Conservation (phyloP, 2,113 vertebrate species). For the Cercopithecus mona region DNA sequence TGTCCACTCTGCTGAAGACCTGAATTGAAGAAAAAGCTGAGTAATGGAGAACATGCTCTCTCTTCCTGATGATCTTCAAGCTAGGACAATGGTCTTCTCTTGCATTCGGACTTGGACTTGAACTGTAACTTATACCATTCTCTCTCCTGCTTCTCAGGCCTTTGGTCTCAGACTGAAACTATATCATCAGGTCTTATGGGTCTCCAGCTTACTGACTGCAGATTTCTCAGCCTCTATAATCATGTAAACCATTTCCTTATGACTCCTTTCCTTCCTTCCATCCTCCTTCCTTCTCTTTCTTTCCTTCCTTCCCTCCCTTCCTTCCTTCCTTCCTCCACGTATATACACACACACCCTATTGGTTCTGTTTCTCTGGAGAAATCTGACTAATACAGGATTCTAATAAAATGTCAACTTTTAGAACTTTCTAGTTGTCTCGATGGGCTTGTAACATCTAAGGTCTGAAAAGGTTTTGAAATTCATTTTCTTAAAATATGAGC, state of each 20-base stretch:
- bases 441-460: background rate
- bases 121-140: background rate
- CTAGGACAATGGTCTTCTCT: background rate
- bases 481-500: slow-evolving; percentile 8
- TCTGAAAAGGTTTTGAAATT: background rate
- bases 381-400: background rate
- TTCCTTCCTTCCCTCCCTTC: too few species aligned
- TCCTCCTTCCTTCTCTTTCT: too few species aligned
- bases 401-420: background rate
- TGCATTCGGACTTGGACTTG: background rate
- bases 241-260: background rate
- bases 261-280: background rate
- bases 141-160: too few species aligned
- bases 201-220: background rate
- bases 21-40: background rate
- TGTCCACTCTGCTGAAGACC: background rate
- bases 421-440: background rate
- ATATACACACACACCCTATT: background rate
- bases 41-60: background rate
- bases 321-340: background rate
- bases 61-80: background rate
- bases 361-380: background rate
- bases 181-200: too few species aligned
- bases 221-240: background rate
- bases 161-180: too few species aligned